A percentile compares a stretch with the other conserved stretches of the same genome.
Conservation (phyloP, 2,797 vertebrate genomes). For the Eurystomus glaucurus region DNA sequence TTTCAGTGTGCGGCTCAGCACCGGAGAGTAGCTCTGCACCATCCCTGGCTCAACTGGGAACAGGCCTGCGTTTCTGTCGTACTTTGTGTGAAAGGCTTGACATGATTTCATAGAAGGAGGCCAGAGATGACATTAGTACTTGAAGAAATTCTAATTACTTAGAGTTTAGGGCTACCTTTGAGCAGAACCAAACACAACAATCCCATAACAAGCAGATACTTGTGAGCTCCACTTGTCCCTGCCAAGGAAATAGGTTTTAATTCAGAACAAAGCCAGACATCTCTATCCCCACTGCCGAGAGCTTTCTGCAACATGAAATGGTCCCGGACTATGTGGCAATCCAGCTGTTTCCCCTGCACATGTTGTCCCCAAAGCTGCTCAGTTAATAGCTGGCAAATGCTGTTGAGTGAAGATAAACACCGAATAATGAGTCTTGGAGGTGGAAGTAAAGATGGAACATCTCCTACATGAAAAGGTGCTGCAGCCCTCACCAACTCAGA, state of each 20-base stretch:
- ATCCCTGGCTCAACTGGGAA: background rate
- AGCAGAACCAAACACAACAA: background rate
- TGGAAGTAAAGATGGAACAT: background rate
- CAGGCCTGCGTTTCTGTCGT: background rate
- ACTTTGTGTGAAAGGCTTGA: background rate
- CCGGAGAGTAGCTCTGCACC: background rate
- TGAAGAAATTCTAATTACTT: background rate
- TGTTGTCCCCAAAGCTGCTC: background rate
- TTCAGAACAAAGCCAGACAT: background rate
- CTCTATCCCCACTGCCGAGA: background rate
- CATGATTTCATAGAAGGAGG: background rate
- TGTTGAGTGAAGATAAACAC: slow-evolving; percentile 42
- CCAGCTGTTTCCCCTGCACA: background rate
- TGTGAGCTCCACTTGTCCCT: background rate
- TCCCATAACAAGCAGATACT: background rate
- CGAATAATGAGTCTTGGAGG: background rate
- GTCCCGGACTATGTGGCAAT: background rate
- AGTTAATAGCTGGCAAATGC: slow-evolving; percentile 11
- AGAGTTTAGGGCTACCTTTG: background rate
- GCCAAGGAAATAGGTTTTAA: background rate
- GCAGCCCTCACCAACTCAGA: background rate
- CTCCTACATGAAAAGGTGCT: slow-evolving; percentile 9
- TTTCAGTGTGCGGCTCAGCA: background rate
- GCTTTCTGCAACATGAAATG: background rate
- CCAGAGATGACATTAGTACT: background rate